Evolutionary conservation across 2,113 vertebrate genomes (phyloP).

Genomic region (Salvator merianae): DNA sequence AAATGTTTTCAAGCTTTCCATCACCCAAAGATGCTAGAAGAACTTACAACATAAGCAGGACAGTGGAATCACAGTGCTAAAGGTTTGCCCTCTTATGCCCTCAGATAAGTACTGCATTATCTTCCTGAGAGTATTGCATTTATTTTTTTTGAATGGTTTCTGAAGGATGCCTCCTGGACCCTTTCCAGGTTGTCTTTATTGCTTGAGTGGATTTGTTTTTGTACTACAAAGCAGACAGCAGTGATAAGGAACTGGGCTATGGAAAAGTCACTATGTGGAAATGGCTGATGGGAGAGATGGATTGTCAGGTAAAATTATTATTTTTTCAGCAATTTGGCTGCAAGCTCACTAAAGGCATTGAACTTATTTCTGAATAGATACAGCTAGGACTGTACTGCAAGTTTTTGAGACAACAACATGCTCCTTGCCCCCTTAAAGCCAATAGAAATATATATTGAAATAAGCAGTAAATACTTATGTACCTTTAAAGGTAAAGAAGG

Average conservation of each 20-base stretch:
- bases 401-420: too few species aligned
- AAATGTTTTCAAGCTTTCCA: slow-evolving; percentile 6
- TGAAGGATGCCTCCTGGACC: slow-evolving; percentile 50
- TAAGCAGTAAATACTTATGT: too few species aligned
- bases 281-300: background rate
- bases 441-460: too few species aligned
- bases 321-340: background rate
- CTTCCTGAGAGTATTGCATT: slow-evolving; percentile 58
- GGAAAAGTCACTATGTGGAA: slow-evolving; percentile 26
- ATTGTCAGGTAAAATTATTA: background rate
- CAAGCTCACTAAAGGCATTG: too few species aligned
- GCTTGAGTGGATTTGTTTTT: slow-evolving; percentile 54
- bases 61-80: slow-evolving; percentile 35
- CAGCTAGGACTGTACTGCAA: too few species aligned
- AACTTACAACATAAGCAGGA: slow-evolving; percentile 29
- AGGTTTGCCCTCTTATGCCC: slow-evolving; percentile 33
- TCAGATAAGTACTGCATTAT: slow-evolving; percentile 45
- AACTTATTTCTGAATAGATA: too few species aligned
- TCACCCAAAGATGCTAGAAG: background rate
- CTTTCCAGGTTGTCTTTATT: slow-evolving; percentile 51
- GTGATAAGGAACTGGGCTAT: slow-evolving; percentile 32
- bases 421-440: too few species aligned
- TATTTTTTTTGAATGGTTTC: slow-evolving; percentile 61
- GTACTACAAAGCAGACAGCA: slow-evolving; percentile 48
- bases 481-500: too few species aligned